These are phyloP conservation scores for Dicaeum eximium DNA, from an alignment of 2,113 vertebrate genomes.

Conservation along the genomic window DNA sequence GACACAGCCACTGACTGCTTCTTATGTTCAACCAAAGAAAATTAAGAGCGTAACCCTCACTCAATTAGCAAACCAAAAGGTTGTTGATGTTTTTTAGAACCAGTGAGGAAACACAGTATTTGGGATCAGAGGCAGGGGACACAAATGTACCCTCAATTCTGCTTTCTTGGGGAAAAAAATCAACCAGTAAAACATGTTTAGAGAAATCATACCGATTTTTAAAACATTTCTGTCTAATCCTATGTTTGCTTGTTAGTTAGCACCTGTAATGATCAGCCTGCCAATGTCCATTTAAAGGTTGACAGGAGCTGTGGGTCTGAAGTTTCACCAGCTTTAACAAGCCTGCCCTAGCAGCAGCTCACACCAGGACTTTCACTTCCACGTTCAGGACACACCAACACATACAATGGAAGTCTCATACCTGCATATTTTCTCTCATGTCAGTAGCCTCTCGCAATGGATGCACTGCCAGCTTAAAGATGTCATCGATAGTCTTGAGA, in stretches of 20 bases:
- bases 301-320: background rate
- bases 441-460: slow-evolving; percentile 90
- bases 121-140: background rate
- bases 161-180: background rate
- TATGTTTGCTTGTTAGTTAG: background rate
- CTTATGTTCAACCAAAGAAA: background rate
- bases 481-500: slow-evolving; percentile 89
- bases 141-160: background rate
- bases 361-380: background rate
- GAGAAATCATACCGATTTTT: background rate
- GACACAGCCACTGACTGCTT: background rate
- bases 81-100: background rate
- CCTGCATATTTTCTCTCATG: slow-evolving; percentile 93
- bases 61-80: background rate
- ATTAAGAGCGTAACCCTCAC: background rate
- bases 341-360: background rate
- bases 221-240: background rate
- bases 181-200: background rate
- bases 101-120: background rate
- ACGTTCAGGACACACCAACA: background rate
- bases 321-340: background rate
- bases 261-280: background rate
- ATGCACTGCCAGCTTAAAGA: slow-evolving; percentile 84
- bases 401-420: background rate
- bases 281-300: background rate